Conservation (phyloP, 2,888 invertebrate species). For the Stomorhina lunata region DNA sequence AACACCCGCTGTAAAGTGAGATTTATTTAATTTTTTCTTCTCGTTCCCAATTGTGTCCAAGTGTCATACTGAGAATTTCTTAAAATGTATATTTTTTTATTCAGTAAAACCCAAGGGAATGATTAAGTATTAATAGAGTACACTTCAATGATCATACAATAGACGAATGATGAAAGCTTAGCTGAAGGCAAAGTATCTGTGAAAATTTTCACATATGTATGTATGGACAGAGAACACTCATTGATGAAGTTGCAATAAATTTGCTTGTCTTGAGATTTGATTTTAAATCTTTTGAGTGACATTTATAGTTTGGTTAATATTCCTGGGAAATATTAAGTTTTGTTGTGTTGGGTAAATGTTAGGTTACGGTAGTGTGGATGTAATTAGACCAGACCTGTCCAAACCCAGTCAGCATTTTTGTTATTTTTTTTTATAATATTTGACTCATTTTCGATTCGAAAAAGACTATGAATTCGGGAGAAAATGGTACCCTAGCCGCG, state of each 20-base stretch:
- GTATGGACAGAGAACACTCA: too few relatives aligned
- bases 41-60: slow-evolving; percentile 25
- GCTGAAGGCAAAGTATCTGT: not conserved
- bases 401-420: too few relatives aligned
- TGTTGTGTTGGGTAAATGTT: too few relatives aligned
- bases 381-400: too few relatives aligned
- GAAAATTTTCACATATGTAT: not conserved
- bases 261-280: not conserved
- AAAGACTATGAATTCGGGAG: too few relatives aligned
- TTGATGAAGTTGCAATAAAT: not conserved
- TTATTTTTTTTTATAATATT: too few relatives aligned
- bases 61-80: slow-evolving; percentile 42
- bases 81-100: not conserved
- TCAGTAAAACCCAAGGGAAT: not conserved
- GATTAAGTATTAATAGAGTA: not conserved
- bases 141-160: not conserved
- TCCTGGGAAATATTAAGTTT: not conserved
- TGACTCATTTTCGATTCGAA: too few relatives aligned
- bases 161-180: not conserved
- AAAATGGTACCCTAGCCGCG: too few relatives aligned
- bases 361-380: too few relatives aligned
- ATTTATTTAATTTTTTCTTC: slow-evolving; percentile 53
- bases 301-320: not conserved
- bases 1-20: slow-evolving; percentile 63
- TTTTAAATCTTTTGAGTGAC: not conserved